phyloP scores from a whole-genome alignment of 2,113 vertebrate species.

The Brachyistius frenatus region DNA sequence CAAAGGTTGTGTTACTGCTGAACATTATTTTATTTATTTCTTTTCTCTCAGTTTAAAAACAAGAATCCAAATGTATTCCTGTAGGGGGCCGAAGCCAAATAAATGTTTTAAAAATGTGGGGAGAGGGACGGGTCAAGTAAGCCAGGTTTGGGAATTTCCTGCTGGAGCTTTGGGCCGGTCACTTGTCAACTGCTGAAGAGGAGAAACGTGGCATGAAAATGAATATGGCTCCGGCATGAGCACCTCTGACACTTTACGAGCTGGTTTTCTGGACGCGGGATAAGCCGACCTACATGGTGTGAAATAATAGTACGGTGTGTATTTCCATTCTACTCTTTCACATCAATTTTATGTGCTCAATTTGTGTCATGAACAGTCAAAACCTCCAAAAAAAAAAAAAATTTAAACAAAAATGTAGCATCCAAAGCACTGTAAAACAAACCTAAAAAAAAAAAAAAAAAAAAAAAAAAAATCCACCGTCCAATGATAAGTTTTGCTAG shows the following conservation, averaged over 20 bases:
- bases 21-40: constrained; percentile 76
- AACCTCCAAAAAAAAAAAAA: neutral
- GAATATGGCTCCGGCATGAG: constrained; percentile 41
- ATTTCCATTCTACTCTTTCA: neutral
- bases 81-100: constrained; percentile 68
- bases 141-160: constrained; percentile 47
- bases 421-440: neutral
- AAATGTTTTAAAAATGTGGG: constrained; percentile 69
- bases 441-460: neutral
- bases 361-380: neutral
- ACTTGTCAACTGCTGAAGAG: constrained; percentile 17
- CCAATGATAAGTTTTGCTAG: neutral
- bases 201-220: constrained; percentile 20
- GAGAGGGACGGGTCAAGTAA: constrained; percentile 78
- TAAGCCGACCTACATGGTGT: constrained; percentile 1
- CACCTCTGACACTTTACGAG: constrained; percentile 44
- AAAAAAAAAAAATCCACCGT: neutral
- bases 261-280: constrained; percentile 40
- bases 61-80: constrained; percentile 92
- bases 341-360: neutral
- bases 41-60: constrained; percentile 76
- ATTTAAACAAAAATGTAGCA: neutral
- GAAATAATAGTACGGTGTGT: neutral
- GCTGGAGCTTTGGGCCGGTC: constrained; percentile 31
- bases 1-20: constrained; percentile 86